A percentile compares a stretch with the other conserved stretches of the same genome.
Conservation (phyloP, 2,797 vertebrate species). For the Amblyraja radiata region DNA sequence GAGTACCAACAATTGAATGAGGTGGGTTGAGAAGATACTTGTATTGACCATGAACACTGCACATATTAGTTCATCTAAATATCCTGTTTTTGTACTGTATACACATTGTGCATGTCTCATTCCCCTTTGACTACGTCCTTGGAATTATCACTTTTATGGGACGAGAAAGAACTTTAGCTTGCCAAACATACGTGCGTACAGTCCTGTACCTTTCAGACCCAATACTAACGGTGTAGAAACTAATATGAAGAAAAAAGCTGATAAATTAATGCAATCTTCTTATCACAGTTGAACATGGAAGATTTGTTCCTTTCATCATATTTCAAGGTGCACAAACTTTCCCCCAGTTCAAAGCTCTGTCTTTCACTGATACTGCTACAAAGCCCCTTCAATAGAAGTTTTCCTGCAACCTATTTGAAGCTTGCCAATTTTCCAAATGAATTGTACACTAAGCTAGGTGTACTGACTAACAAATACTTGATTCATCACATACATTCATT, state of each 20-base stretch:
- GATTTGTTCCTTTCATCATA: background rate
- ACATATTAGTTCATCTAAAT: too few relatives aligned
- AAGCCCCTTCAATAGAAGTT: background rate
- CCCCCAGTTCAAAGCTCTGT: background rate
- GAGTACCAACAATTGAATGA: too few relatives aligned
- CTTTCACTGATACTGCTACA: background rate
- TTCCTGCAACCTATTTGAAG: background rate
- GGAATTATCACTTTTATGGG: background rate
- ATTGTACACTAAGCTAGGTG: background rate
- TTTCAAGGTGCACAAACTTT: background rate
- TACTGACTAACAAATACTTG: background rate
- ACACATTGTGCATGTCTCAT: too few relatives aligned
- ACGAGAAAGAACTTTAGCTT: background rate
- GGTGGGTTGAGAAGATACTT: too few relatives aligned
- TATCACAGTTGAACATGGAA: background rate
- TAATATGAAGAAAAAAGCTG: background rate
- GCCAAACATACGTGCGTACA: background rate
- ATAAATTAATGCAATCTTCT: background rate
- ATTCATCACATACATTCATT: background rate
- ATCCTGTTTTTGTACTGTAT: too few relatives aligned
- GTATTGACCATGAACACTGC: too few relatives aligned
- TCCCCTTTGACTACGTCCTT: too few relatives aligned
- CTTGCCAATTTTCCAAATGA: background rate
- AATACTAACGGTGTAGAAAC: background rate
- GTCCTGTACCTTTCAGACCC: background rate